A percentile compares a stretch with the other conserved stretches of the same genome.
These are phyloP conservation scores for Cuculus canorus DNA, from an alignment of 2,797 vertebrate species.

Conservation along the genomic window DNA sequence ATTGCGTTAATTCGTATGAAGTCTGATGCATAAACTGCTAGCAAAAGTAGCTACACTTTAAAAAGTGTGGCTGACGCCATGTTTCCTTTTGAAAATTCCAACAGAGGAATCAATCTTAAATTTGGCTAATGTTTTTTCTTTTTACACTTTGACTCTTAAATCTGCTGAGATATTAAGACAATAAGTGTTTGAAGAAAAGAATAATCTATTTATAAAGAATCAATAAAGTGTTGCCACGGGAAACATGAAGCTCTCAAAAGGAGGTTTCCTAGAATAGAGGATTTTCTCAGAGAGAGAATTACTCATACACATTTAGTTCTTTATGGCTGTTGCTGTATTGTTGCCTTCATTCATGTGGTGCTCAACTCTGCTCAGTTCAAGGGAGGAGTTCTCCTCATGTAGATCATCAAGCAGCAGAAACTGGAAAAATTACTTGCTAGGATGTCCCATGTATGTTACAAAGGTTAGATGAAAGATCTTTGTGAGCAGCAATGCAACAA, in stretches of 20 bases:
- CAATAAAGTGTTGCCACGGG: background rate
- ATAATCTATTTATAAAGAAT: constrained; percentile 27
- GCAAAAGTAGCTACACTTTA: background rate
- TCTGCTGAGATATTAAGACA: constrained; percentile 40
- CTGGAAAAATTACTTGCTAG: background rate
- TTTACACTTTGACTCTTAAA: background rate
- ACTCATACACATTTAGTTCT: accelerated
- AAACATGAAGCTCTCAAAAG: constrained; percentile 2
- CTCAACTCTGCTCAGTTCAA: background rate
- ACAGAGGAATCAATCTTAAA: background rate
- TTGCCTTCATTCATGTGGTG: background rate
- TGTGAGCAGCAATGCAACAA: background rate
- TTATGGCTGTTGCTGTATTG: background rate
- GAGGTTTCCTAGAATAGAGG: background rate
- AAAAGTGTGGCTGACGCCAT: background rate
- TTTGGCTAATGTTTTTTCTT: background rate
- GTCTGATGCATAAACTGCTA: background rate
- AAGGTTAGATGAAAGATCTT: background rate
- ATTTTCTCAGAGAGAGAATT: background rate
- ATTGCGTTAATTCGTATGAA: background rate
- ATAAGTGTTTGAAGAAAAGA: constrained; percentile 25
- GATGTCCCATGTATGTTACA: background rate
- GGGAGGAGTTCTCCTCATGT: background rate
- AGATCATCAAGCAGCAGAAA: background rate
- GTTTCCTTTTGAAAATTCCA: background rate